These are phyloP conservation scores for Todiramphus saurophagus DNA, from an alignment of 2,113 vertebrate species.

Conservation along the genomic window DNA sequence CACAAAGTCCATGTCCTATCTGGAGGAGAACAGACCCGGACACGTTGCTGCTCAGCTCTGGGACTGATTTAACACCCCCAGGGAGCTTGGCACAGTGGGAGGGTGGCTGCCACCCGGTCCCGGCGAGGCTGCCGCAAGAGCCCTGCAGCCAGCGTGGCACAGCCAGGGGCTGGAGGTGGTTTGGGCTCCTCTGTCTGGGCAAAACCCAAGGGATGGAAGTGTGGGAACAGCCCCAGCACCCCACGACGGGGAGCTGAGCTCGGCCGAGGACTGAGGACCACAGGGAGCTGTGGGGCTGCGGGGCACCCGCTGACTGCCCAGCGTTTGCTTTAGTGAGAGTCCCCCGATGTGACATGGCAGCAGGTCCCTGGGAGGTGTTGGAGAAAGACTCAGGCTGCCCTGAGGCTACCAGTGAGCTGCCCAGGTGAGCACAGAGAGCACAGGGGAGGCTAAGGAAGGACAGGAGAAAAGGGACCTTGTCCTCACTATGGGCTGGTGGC, in stretches of 20 bases:
- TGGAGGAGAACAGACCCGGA: rapidly evolving
- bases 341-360: background rate
- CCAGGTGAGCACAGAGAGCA: background rate
- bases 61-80: rapidly evolving
- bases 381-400: conserved; percentile 29
- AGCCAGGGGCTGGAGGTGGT: background rate
- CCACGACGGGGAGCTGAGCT: background rate
- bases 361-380: background rate
- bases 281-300: rapidly evolving
- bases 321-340: background rate
- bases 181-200: background rate
- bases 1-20: rapidly evolving
- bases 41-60: background rate
- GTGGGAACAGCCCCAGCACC: background rate
- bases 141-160: rapidly evolving
- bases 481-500: rapidly evolving
- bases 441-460: background rate
- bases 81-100: background rate
- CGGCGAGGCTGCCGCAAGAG: rapidly evolving
- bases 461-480: background rate
- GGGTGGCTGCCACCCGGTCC: background rate
- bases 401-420: background rate
- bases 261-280: too few species aligned
- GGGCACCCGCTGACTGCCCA: rapidly evolving
- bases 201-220: background rate